Evolutionary conservation across 2,113 vertebrate species (phyloP).

Genomic region (Daubentonia madagascariensis): DNA sequence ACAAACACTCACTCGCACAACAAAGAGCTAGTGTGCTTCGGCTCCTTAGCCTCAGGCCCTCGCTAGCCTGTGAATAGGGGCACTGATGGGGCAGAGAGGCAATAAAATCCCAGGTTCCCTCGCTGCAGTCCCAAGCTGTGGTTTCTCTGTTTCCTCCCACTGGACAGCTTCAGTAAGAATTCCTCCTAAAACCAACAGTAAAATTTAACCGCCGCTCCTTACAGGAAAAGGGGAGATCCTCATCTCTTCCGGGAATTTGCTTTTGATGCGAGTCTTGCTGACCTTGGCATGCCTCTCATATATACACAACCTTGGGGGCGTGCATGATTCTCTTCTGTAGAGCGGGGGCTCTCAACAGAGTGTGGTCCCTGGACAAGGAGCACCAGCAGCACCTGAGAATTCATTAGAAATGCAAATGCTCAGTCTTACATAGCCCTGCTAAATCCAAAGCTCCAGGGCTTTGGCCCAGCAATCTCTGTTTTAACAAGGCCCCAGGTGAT

Average conservation of each 20-base stretch:
- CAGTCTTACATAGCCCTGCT: neutral
- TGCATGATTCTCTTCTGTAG: neutral
- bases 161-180: conserved; percentile 44
- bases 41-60: conserved; percentile 6
- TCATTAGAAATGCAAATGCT: neutral
- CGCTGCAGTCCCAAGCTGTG: neutral
- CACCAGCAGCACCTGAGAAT: neutral
- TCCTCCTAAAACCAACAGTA: conserved; percentile 58
- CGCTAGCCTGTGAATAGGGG: neutral
- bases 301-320: neutral
- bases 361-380: neutral
- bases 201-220: conserved; percentile 34
- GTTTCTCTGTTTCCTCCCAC: conserved; percentile 52
- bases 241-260: neutral
- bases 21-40: conserved; percentile 50
- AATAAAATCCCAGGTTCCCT: conserved; percentile 19
- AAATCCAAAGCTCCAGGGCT: neutral
- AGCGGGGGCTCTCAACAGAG: neutral
- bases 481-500: neutral
- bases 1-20: neutral
- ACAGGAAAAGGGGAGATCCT: conserved; percentile 38
- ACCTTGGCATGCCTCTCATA: neutral
- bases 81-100: neutral
- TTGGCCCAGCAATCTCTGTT: neutral
- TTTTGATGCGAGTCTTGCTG: neutral